Evolutionary conservation across 1,140 invertebrate genomes (phyloP).

Genomic region (Brachionus sp.): DNA sequence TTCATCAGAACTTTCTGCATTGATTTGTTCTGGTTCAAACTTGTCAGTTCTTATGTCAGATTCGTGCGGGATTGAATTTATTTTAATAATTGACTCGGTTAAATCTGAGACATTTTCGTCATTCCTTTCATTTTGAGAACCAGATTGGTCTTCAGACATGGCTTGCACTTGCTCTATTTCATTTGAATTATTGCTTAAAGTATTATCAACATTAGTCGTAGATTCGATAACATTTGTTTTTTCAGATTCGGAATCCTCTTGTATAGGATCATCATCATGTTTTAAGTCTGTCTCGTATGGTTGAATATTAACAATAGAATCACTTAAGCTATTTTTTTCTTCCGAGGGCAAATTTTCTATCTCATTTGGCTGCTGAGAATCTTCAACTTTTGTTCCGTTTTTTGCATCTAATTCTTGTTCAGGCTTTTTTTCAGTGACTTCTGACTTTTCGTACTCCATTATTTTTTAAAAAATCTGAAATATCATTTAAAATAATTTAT

Average conservation of each 20-base stretch:
- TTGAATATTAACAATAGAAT: background rate
- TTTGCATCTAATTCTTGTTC: background rate
- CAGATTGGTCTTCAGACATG: background rate
- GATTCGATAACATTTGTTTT: background rate
- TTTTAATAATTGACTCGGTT: slow-evolving; percentile 4
- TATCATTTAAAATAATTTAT: background rate
- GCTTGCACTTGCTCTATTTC: background rate
- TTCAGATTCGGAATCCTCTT: background rate
- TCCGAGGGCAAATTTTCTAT: background rate
- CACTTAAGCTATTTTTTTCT: background rate
- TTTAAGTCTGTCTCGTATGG: background rate
- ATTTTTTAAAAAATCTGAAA: background rate
- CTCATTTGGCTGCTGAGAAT: background rate
- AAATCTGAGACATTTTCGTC: slow-evolving; percentile 1
- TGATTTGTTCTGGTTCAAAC: background rate
- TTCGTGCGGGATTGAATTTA: background rate
- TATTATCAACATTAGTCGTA: background rate
- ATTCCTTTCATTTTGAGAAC: background rate
- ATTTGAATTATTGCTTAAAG: background rate
- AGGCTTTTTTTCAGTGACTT: background rate
- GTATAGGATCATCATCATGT: background rate
- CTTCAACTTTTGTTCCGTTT: background rate
- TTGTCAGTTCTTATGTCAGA: background rate
- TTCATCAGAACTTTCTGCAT: background rate
- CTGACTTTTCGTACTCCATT: background rate